Conservation (phyloP, 2,888 invertebrate species). For the Brassicogethes aeneus region DNA sequence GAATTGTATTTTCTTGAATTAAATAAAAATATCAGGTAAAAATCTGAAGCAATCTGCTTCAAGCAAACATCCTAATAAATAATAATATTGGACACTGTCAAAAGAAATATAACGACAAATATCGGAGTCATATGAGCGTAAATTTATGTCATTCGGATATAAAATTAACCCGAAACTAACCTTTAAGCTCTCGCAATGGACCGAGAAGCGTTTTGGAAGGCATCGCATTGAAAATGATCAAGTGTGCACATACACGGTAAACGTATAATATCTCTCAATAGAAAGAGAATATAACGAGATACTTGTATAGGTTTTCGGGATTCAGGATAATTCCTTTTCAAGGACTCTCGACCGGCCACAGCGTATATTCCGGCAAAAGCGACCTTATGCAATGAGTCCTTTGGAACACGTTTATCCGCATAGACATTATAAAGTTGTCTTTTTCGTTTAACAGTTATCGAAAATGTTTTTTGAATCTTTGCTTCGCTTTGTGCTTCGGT, state of each 20-base stretch:
- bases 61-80: no score
- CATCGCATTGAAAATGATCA: background rate
- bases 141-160: no score
- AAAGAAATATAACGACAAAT: no score
- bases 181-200: no score
- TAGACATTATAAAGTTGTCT: background rate
- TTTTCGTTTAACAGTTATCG: background rate
- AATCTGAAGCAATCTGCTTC: no score
- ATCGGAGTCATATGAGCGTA: no score
- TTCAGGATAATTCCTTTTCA: conserved; percentile 15
- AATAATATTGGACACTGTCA: no score
- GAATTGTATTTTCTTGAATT: no score
- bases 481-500: background rate
- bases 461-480: background rate
- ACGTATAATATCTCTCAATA: conserved; percentile 11
- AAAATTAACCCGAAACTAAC: no score
- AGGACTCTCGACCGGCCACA: background rate
- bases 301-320: conserved; percentile 34
- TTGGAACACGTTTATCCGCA: no score
- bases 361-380: background rate
- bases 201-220: no score
- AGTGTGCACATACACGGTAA: conserved; percentile 6
- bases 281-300: conserved; percentile 30
- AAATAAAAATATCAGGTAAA: no score
- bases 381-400: background rate